phyloP scores from a whole-genome alignment of 1,140 invertebrate genomes.

The Tribolium madens region DNA sequence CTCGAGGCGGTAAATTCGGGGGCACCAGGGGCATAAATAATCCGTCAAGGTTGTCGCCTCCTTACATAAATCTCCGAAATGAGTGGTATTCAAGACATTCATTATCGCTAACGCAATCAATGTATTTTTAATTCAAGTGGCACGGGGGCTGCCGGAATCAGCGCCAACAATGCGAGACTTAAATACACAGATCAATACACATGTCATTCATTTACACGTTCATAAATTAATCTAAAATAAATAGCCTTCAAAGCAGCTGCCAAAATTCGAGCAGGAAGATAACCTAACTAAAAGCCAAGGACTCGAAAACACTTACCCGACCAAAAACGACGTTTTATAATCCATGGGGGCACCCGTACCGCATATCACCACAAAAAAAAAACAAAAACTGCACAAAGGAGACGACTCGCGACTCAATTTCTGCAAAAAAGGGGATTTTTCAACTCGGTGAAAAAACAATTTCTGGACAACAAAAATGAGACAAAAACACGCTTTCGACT shows the following conservation, averaged over 20 bases:
- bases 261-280: slow-evolving; percentile 22
- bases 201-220: slow-evolving; percentile 22
- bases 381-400: slow-evolving; percentile 28
- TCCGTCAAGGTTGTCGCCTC: neutral
- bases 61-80: slow-evolving; percentile 9
- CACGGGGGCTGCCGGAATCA: slow-evolving; percentile 13
- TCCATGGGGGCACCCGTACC: neutral
- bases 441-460: neutral
- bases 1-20: neutral
- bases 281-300: slow-evolving; percentile 16
- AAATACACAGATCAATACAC: slow-evolving; percentile 29
- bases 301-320: neutral
- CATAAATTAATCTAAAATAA: slow-evolving; percentile 36
- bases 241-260: slow-evolving; percentile 27
- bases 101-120: slow-evolving; percentile 19
- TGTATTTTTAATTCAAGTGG: slow-evolving; percentile 19
- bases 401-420: neutral
- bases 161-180: neutral
- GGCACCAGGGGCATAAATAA: slow-evolving; percentile 6
- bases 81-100: slow-evolving; percentile 9
- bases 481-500: neutral
- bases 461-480: neutral
- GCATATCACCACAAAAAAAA: slow-evolving; percentile 7
- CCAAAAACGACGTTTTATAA: neutral
- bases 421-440: slow-evolving; percentile 12